Evolutionary conservation across 2,888 invertebrate species (phyloP).

Genomic region (Mellilla xanthometata): DNA sequence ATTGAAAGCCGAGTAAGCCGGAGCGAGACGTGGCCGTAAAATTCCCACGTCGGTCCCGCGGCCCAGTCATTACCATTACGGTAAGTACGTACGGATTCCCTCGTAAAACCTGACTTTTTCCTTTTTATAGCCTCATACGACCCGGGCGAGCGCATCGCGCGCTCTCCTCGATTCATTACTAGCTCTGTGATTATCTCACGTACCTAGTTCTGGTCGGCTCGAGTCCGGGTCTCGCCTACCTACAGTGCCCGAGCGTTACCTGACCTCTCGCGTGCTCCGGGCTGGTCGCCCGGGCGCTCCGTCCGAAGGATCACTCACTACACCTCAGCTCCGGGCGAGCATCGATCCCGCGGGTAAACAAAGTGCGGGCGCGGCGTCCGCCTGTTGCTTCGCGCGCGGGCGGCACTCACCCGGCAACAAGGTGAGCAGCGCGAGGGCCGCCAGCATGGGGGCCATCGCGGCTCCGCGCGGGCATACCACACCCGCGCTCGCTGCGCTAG

Average conservation of each 20-base stretch:
- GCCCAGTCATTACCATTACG: constrained; percentile 50
- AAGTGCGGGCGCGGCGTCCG: constrained; percentile 62
- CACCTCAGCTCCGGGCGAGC: constrained; percentile 64
- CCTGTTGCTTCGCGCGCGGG: constrained; percentile 62
- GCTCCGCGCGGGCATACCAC: constrained; percentile 80
- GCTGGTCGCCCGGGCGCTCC: constrained; percentile 8
- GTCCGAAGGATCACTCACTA: constrained; percentile 60
- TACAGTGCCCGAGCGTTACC: constrained; percentile 40
- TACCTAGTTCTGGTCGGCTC: neutral
- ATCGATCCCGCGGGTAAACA: constrained; percentile 62
- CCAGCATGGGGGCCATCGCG: constrained; percentile 73
- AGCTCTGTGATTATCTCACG: neutral
- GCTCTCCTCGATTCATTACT: constrained; percentile 21
- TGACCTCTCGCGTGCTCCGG: constrained; percentile 28
- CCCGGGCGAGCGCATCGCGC: constrained; percentile 36
- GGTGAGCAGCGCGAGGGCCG: constrained; percentile 74
- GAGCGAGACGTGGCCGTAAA: constrained; percentile 40
- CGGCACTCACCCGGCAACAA: constrained; percentile 75
- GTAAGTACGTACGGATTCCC: constrained; percentile 52
- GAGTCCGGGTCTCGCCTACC: neutral
- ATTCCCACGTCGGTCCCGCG: constrained; percentile 39
- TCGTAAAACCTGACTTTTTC: constrained; percentile 56
- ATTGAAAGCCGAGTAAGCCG: constrained; percentile 32
- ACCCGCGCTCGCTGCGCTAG: constrained; percentile 80
- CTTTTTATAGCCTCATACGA: constrained; percentile 53